Conservation (phyloP, 1,140 invertebrate genomes). For the Tenebrio molitor region DNA sequence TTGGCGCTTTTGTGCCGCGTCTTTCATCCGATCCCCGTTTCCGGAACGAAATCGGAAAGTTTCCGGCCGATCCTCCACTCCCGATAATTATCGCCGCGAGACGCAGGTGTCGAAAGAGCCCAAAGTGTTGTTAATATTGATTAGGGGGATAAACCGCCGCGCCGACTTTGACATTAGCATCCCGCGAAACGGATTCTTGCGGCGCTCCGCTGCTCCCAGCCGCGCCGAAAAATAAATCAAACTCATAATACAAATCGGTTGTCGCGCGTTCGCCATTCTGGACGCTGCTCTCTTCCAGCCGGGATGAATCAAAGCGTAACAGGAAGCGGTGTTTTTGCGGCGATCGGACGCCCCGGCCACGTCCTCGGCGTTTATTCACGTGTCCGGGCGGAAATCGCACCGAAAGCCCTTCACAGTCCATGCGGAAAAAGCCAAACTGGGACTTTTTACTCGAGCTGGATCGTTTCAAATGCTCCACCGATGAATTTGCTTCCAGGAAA, state of each 20-base stretch:
- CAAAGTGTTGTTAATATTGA: neutral
- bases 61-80: neutral
- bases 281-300: neutral
- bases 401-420: too few species aligned
- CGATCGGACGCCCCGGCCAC: neutral
- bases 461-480: too few species aligned
- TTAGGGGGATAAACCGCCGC: neutral
- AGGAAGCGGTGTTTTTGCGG: constrained; percentile 3
- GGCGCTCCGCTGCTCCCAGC: neutral
- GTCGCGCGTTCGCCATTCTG: neutral
- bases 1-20: neutral
- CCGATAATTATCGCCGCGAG: neutral
- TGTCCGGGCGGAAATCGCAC: too few species aligned
- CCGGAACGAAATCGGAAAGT: neutral
- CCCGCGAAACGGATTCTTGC: too few species aligned
- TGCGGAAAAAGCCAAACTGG: too few species aligned
- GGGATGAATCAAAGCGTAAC: neutral
- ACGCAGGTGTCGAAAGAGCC: neutral
- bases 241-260: constrained; percentile 22
- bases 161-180: too few species aligned
- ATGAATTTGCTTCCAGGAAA: too few species aligned
- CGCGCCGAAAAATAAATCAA: constrained; percentile 29
- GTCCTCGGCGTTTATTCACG: neutral
- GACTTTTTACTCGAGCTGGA: too few species aligned
- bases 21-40: neutral